These are phyloP conservation scores for Abramis brama DNA, from an alignment of 2,113 vertebrate species.

Conservation along the genomic window DNA sequence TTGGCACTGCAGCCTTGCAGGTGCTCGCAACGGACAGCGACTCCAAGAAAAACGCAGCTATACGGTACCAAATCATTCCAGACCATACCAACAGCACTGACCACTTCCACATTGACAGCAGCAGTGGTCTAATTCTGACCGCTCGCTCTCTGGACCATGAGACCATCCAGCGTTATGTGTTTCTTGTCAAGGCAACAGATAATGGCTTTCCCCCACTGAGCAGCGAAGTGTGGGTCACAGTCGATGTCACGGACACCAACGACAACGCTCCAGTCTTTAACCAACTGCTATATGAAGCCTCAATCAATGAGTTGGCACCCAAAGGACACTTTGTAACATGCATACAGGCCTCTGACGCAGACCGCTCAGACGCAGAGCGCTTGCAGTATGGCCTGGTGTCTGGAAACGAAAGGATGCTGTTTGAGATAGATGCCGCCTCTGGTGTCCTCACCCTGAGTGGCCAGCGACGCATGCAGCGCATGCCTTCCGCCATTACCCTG, in stretches of 20 bases:
- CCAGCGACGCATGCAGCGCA: conserved; percentile 84
- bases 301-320: conserved; percentile 91
- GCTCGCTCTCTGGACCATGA: conserved; percentile 94
- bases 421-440: conserved; percentile 85
- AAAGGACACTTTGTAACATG: conserved; percentile 95
- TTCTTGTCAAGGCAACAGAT: conserved; percentile 90
- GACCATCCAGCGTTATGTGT: conserved; percentile 81
- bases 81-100: conserved; percentile 90
- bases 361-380: conserved; percentile 87
- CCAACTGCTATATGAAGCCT: conserved; percentile 94
- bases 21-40: conserved; percentile 89
- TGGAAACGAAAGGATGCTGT: conserved; percentile 91
- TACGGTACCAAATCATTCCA: conserved; percentile 93
- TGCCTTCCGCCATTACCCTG: conserved; percentile 89
- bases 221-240: conserved; percentile 86
- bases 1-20: conserved; percentile 93
- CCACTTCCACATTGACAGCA: conserved; percentile 95
- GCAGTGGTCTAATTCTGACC: conserved; percentile 93
- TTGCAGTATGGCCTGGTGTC: conserved; percentile 92
- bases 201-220: conserved; percentile 91
- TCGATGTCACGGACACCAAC: conserved; percentile 89
- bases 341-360: conserved; percentile 92
- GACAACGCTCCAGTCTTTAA: conserved; percentile 95
- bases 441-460: conserved; percentile 89
- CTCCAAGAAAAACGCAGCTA: conserved; percentile 86